Evolutionary conservation across 2,113 vertebrate species (phyloP).

Genomic region (Amphiprion percula): DNA sequence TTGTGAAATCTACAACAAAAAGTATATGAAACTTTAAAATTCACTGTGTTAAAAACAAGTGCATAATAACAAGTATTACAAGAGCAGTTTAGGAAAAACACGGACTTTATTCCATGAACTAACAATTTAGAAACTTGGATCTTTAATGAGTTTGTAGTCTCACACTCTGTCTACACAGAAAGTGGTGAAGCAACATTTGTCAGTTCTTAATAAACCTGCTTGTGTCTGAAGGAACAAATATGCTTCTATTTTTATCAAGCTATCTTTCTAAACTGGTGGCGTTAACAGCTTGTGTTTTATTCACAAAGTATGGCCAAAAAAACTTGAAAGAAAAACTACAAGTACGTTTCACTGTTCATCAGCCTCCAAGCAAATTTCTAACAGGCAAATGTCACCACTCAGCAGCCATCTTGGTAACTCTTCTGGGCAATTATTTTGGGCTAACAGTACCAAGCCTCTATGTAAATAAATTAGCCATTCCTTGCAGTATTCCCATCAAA

Average conservation of each 20-base stretch:
- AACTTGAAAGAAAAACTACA: not conserved
- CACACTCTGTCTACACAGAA: not conserved
- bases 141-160: not conserved
- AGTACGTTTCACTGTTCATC: not conserved
- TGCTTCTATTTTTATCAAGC: not conserved
- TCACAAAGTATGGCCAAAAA: not conserved
- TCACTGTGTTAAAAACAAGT: not conserved
- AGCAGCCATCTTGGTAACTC: no score
- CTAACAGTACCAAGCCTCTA: no score
- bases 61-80: not conserved
- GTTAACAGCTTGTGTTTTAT: not conserved
- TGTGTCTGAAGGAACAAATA: not conserved
- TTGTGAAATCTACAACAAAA: no score
- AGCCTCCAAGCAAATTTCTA: not conserved
- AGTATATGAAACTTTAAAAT: not conserved
- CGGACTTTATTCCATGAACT: conserved; percentile 1
- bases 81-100: not conserved
- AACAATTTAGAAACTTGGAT: conserved; percentile 1
- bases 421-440: no score
- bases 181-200: not conserved
- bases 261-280: not conserved
- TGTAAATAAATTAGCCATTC: not conserved
- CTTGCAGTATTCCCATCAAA: not conserved
- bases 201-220: not conserved
- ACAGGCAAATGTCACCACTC: no score